Percentiles rank a stretch among this genome's conserved stretches.
Evolutionary conservation across 2,888 invertebrate species (phyloP).

Genomic region (Galeopsomyia nigrocyanea): DNA sequence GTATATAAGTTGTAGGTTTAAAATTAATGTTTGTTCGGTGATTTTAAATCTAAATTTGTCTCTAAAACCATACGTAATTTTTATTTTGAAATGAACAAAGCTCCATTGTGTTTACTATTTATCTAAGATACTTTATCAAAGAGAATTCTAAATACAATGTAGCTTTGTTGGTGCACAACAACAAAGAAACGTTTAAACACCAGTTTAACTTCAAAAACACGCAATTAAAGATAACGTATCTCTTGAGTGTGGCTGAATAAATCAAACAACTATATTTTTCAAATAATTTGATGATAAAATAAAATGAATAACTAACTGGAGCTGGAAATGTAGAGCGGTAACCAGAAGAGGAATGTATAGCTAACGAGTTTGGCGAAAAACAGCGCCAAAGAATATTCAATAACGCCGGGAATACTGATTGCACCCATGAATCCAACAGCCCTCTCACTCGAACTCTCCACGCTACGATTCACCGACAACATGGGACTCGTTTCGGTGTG

Average conservation of each 20-base stretch:
- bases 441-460: constrained; percentile 61
- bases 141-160: no score
- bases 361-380: constrained; percentile 98
- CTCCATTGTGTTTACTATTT: no score
- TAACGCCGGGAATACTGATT: constrained; percentile 88
- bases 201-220: neutral
- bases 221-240: neutral
- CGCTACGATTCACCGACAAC: constrained; percentile 57
- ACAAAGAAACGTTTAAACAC: constrained; percentile 11
- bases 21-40: neutral
- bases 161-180: no score
- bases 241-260: no score
- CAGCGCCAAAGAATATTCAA: constrained; percentile 92
- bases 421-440: constrained; percentile 86
- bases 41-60: neutral
- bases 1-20: neutral
- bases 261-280: neutral
- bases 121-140: no score
- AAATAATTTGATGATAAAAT: constrained; percentile 5
- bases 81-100: no score
- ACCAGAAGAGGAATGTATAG: constrained; percentile 97
- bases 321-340: constrained; percentile 89
- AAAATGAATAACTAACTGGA: constrained; percentile 77
- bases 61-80: constrained; percentile 4
- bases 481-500: constrained; percentile 67